Base-by-base conservation (phyloP, 1,140 invertebrate species). In the Lepidostoma basale region DNA sequence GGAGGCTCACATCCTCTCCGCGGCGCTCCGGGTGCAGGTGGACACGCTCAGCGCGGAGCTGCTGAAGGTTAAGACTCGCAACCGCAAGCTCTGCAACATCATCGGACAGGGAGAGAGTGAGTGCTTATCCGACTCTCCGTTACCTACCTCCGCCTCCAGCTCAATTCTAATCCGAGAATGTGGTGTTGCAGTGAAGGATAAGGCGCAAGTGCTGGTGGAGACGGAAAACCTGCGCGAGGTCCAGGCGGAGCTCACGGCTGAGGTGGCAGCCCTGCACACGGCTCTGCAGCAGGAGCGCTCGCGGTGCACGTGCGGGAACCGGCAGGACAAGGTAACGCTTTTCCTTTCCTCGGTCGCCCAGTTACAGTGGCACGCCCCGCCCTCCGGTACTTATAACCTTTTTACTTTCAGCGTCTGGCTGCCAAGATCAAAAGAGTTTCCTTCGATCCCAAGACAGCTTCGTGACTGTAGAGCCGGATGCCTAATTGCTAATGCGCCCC, bases 201-300 rank as follows among this genome's bases (percentile, higher is more conserved):
- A 93, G 78, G 91, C 90, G 1, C 86, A 90, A 65, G 85, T 93
- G 10, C 76, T 93, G 59, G 81, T 88, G n/a, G 90, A 93, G 78
- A 85, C 93, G 40, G 89, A 91, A 54, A 85, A 87, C 70, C 77
- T 93, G 58, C 84, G 85, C 42, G 83, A 85, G 49, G 87, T 92
- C 20, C 88, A 90, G 72, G 85, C 89, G 67, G 92, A 94, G 76
- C 77, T 94, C 3, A 91, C 89, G 14, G 85, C 88, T 3, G 87
- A 92, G 81, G 82, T 93, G 22, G 76, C 85, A 12, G 77, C 82
- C 36, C 77, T 93, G 14, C 88, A 91, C 75, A 87, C 85, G 23
- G 88, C 91, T 65, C 81, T 95, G 18, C 91, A 95, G 76, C 90
- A 92, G 78, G 92, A 94, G 79, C 83, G 90, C 54, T 92, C 91